Conservation (phyloP, 2,888 invertebrate genomes). For the Micoletzkya japonica region DNA sequence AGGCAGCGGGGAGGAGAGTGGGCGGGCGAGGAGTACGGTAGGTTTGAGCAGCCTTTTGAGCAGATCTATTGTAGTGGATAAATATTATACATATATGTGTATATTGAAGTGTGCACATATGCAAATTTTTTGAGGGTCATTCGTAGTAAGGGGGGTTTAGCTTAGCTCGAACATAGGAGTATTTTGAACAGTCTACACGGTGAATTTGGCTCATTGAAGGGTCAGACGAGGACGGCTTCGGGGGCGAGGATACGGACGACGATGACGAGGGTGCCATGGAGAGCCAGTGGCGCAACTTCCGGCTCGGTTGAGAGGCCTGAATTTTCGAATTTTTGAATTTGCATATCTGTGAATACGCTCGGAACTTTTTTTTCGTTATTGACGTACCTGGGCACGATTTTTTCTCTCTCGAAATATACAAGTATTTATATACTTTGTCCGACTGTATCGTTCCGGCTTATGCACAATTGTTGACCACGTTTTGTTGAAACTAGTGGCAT, state of each 20-base stretch:
- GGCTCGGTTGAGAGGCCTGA: conserved; percentile 21
- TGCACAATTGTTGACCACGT: background rate
- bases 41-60: no score
- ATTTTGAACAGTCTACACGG: no score
- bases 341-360: no score
- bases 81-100: no score
- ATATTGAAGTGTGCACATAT: no score
- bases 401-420: background rate
- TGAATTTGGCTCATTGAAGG: no score
- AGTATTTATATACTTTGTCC: background rate
- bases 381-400: no score
- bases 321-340: no score
- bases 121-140: no score
- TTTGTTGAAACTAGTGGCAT: background rate
- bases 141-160: no score
- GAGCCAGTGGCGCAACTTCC: conserved; percentile 15
- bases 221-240: conserved; percentile 41
- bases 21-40: conserved; percentile 19
- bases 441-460: background rate
- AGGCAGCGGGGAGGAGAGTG: background rate
- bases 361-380: background rate
- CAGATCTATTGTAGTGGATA: no score
- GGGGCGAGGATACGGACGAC: conserved; percentile 38
- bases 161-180: no score
- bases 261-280: conserved; percentile 52